Conservation (phyloP, 2,888 invertebrate species). For the Linnaemya vulpina region DNA sequence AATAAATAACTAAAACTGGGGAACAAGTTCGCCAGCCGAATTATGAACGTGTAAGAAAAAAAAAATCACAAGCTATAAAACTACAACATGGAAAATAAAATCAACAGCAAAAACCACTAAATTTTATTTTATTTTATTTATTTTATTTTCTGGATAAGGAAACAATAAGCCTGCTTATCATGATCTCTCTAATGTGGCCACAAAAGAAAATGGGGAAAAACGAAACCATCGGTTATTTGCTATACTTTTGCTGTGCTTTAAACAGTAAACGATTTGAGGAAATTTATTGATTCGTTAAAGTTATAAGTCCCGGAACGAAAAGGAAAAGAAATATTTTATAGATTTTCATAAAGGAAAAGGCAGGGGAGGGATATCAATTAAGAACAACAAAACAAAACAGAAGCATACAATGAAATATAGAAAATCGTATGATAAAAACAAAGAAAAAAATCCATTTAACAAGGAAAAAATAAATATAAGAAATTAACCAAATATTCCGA, state of each 20-base stretch:
- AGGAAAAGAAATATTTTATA: conserved; percentile 9
- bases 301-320: conserved; percentile 32
- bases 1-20: conserved; percentile 24
- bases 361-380: background rate
- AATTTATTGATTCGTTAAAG: conserved; percentile 55
- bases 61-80: background rate
- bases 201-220: conserved; percentile 9
- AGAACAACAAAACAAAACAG: background rate
- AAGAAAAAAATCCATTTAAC: too few species aligned
- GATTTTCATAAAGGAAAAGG: background rate
- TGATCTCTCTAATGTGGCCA: conserved; percentile 53
- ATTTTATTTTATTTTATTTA: conserved; percentile 29
- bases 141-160: conserved; percentile 1
- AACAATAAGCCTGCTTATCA: conserved; percentile 68
- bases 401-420: background rate
- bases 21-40: conserved; percentile 38
- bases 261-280: background rate
- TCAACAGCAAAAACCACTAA: conserved; percentile 37
- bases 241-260: background rate
- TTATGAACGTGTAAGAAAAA: background rate
- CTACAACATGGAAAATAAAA: conserved; percentile 11
- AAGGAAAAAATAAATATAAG: too few species aligned
- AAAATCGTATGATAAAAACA: background rate
- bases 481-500: too few species aligned
- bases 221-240: background rate